A percentile compares a stretch with the other conserved stretches of the same genome.
phyloP scores from a whole-genome alignment of 2,888 invertebrate species.

The Agapetus fuscipes region DNA sequence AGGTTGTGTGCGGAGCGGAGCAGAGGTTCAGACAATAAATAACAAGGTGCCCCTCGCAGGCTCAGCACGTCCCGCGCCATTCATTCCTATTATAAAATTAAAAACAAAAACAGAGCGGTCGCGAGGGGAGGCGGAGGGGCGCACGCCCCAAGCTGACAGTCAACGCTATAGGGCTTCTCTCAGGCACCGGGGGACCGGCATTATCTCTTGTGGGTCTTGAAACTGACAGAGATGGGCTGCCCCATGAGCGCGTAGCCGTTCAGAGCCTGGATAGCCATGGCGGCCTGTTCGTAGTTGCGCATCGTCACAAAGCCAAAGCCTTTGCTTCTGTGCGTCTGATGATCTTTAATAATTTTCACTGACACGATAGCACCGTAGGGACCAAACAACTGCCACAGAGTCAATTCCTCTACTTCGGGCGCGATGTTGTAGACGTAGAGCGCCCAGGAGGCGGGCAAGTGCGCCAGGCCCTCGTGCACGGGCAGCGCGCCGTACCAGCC shows the following conservation, averaged over 20 bases:
- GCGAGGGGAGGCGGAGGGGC: too few species aligned
- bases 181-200: constrained; percentile 25
- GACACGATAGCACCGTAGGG: constrained; percentile 49
- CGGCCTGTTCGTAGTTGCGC: constrained; percentile 47
- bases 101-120: too few species aligned
- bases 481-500: constrained; percentile 39
- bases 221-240: constrained; percentile 45
- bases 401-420: constrained; percentile 44
- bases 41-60: neutral
- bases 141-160: too few species aligned
- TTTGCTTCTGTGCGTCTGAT: constrained; percentile 46
- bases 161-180: too few species aligned
- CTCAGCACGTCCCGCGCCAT: neutral
- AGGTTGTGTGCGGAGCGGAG: too few species aligned
- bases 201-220: constrained; percentile 49
- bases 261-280: constrained; percentile 45
- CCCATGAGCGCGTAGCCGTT: constrained; percentile 42
- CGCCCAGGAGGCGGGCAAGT: constrained; percentile 44
- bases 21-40: too few species aligned
- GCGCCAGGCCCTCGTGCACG: constrained; percentile 42
- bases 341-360: constrained; percentile 47
- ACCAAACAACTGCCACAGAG: constrained; percentile 45
- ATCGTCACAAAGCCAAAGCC: constrained; percentile 47
- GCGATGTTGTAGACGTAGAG: constrained; percentile 47
- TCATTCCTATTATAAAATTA: too few species aligned